Conservation (phyloP, 2,113 vertebrate species). For the Upupa epops region DNA sequence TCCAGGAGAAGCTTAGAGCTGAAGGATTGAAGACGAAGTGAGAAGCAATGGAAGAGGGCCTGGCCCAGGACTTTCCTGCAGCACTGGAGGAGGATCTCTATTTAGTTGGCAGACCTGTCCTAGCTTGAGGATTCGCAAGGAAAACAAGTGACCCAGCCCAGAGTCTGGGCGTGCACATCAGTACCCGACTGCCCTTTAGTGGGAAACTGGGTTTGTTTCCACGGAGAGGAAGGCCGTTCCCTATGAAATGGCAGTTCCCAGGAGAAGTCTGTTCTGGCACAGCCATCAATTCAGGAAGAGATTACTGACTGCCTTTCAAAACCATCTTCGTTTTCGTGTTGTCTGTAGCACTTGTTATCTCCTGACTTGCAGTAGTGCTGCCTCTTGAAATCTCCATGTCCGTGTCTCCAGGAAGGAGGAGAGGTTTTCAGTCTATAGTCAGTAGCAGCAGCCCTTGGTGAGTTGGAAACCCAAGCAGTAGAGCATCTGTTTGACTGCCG, state of each 20-base stretch:
- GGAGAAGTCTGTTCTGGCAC: neutral
- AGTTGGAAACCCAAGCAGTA: constrained; percentile 13
- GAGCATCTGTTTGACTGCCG: neutral
- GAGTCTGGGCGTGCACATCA: too few relatives aligned
- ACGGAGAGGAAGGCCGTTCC: neutral
- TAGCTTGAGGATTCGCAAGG: neutral
- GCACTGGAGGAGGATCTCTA: neutral
- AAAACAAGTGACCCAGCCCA: neutral
- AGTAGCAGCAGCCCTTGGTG: constrained; percentile 25
- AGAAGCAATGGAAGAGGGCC: neutral
- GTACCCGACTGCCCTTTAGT: neutral
- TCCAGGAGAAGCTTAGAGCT: neutral
- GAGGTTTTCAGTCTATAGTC: constrained; percentile 36
- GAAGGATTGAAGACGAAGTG: neutral
- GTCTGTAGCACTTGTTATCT: neutral
- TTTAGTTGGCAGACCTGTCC: neutral
- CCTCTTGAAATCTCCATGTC: constrained; percentile 9
- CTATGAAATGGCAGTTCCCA: neutral
- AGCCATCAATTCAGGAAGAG: neutral
- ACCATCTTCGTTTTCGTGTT: neutral
- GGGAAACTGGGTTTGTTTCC: neutral
- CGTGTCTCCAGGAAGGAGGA: constrained; percentile 43
- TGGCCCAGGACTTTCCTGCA: neutral
- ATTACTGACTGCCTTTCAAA: neutral
- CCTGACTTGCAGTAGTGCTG: neutral